Conservation (phyloP, 1,140 invertebrate species). For the Hycleus cichorii region DNA sequence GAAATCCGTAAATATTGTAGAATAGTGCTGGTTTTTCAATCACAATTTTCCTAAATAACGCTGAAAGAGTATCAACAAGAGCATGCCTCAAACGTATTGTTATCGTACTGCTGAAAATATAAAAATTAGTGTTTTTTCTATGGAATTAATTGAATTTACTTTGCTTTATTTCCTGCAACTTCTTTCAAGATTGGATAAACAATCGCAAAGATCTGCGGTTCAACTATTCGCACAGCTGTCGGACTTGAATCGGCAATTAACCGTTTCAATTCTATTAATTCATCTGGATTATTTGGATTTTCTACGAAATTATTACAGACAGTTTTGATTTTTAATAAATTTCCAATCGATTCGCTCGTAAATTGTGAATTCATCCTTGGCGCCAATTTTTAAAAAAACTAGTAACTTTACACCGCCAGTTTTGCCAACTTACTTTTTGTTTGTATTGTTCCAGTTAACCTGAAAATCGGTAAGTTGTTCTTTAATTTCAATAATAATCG, state of each 20-base stretch:
- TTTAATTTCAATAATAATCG: no score
- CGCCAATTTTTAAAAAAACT: background rate
- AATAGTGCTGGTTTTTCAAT: constrained; percentile 23
- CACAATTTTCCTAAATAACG: constrained; percentile 25
- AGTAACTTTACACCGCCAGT: background rate
- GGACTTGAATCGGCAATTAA: background rate
- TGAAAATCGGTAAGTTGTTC: background rate
- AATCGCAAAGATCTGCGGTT: constrained; percentile 7
- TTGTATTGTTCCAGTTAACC: constrained; percentile 13
- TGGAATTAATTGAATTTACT: constrained; percentile 3
- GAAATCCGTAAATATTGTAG: constrained; percentile 32
- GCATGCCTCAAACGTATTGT: constrained; percentile 17
- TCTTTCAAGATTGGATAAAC: constrained; percentile 19
- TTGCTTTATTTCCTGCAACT: constrained; percentile 10
- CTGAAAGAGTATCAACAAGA: constrained; percentile 23
- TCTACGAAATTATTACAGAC: constrained; percentile 10
- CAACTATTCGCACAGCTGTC: constrained; percentile 10
- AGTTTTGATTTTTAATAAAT: constrained; percentile 4
- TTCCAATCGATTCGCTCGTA: constrained; percentile 2
- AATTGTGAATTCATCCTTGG: background rate
- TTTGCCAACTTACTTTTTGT: constrained; percentile 7
- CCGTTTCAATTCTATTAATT: constrained; percentile 5
- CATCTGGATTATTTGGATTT: constrained; percentile 10
- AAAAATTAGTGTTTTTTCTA: constrained; percentile 6
- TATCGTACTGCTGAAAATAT: constrained; percentile 7